Evolutionary conservation across 2,888 invertebrate species (phyloP), one percentile per base, ranked within the genome.

Genomic region (Leptopilina myrica): DNA sequence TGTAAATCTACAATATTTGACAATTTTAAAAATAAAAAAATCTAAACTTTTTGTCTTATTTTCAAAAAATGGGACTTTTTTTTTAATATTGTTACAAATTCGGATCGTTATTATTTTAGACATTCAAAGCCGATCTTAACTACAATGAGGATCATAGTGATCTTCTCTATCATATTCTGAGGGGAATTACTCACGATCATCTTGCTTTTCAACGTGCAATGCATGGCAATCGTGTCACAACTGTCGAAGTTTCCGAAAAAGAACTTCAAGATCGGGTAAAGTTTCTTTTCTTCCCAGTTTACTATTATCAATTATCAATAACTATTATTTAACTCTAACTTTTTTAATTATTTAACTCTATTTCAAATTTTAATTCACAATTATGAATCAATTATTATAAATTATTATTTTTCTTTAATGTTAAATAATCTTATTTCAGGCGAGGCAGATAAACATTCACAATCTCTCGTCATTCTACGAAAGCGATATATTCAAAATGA

Each of bases 121-220:
- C 96, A 86, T 99, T 99, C 95, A 96, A 97, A 87, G 96, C 97
- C 85, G 99, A 98, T 92, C 93, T 99, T 69, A 93, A 97, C 0
- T 99, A 96, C 94, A 97, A 98, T 90, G 97, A 98, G 88, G 99
- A 99, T 92, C 97, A 98, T 93, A 97, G 98, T 87, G 99, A 99
- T 90, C 93, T 99, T 40, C 93, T 99, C 0, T 97, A 98, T 92
- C 99, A 98, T 92, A 96, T 99, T 84, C 93, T 99, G 77, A 96
- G 98, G 33, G 98, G 99, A 89, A 94, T 99, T 80, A 95, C 97
- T 0, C 95, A 97, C 90, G 99, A 99, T 92, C 98, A 98, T 89
- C 92, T 98, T 79, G 95, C 96, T 0, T 98, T 97, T 91, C 95
- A 97, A 93, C 93, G 96, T 83, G 94, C 95, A 77, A 90, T 94